Base-by-base conservation (phyloP, 2,888 invertebrate genomes). In the Brassicogethes aeneus region DNA sequence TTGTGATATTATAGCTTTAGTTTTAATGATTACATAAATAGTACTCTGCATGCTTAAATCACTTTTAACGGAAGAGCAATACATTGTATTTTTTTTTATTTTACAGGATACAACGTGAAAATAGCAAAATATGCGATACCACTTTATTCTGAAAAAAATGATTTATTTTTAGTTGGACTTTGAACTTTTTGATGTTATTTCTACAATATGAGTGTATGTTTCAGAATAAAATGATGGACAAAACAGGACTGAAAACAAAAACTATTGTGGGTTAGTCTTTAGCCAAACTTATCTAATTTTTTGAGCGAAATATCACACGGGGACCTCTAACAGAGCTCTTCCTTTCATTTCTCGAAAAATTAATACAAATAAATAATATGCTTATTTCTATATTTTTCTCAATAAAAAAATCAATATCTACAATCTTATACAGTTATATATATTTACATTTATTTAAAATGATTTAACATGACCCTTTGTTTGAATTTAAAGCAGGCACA, bases 221-320 rank as follows among this genome's bases (percentile, higher is more conserved):
- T 23, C 23, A 5, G 5, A 23, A 23, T 5, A 41, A 46, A 52
- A 47, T 47, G 46, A 54, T 53, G 54, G 54, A 52, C 50, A 51
- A 47, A 49, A 31, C 55, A 54, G 54, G 54, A 41, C 34, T 40
- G 42, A 45, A 42, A 43, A 39, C 23, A 23, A 40, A 43, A 32
- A 44, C 34, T 35, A 35, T 30, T 30, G 36, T 36, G 13, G 50
- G 46, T 48, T 52, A 56, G 53, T 48, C 51, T 51, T 57, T 51
- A 55, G 55, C 55, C 57, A 56, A 51, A 47, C 43, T 47, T 34
- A 14, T 53, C 51, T 52, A 48, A 53, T 46, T 54, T 51, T 54
- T 62, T 62, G 61, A 62, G 61, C 61, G 61, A 55, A 57, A 54
- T 61, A 61, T 62, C 62, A 61, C 61, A 60, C 56, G 57, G 60